phyloP scores from a whole-genome alignment of 30 jellyfish, hydroid and myxozoan species.

The Cassiopea xamachana region DNA sequence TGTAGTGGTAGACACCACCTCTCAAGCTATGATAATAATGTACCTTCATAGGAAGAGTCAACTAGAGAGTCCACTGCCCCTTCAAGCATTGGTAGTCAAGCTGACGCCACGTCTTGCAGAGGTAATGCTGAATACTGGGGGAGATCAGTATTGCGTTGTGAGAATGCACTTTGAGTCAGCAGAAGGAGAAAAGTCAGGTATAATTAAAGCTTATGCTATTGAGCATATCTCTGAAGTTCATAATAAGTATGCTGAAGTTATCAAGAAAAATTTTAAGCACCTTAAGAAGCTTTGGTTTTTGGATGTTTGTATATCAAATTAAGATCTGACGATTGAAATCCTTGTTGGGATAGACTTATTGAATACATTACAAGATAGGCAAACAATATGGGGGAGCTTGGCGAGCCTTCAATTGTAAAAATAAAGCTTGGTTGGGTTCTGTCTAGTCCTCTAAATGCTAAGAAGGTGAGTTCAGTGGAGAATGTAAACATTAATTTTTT shows the following conservation, averaged over 20 bases:
- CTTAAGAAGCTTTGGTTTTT: constrained; percentile 36
- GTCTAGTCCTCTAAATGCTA: background rate
- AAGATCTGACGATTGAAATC: constrained; percentile 8
- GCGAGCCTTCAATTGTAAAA: background rate
- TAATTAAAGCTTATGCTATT: constrained; percentile 10
- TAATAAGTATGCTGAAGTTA: constrained; percentile 9
- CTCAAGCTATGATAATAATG: background rate
- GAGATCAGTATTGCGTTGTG: constrained; percentile 42
- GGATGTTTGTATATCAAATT: constrained; percentile 51
- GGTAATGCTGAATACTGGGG: constrained; percentile 37
- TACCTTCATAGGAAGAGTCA: background rate
- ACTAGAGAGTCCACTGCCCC: background rate
- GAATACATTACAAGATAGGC: constrained; percentile 11
- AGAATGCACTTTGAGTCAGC: background rate
- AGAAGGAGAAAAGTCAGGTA: background rate
- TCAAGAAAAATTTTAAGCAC: constrained; percentile 20
- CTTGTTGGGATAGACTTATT: constrained; percentile 41
- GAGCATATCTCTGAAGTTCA: constrained; percentile 1
- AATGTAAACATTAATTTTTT: background rate
- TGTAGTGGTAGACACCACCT: constrained; percentile 43
- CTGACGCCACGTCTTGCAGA: constrained; percentile 15
- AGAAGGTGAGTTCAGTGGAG: background rate
- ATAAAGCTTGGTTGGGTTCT: constrained; percentile 6
- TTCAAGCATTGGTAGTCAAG: background rate
- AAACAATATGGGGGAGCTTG: constrained; percentile 29